phyloP scores from a whole-genome alignment of 2,888 invertebrate genomes.

The Iphiclides podalirius region DNA sequence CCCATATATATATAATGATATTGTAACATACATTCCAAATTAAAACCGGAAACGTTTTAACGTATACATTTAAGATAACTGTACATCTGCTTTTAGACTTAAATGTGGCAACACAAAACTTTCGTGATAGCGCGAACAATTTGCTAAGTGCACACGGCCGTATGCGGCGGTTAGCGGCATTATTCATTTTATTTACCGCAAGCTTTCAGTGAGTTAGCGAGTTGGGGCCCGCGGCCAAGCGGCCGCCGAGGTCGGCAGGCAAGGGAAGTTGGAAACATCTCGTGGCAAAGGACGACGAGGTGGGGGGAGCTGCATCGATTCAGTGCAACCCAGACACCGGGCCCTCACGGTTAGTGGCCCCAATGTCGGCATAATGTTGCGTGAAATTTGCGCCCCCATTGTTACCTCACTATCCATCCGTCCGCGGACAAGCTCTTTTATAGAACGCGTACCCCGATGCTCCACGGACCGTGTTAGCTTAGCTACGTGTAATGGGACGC shows the following conservation, averaged over 20 bases:
- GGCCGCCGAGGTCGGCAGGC: conserved; percentile 22
- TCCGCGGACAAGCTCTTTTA: conserved; percentile 45
- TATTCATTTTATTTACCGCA: conserved; percentile 27
- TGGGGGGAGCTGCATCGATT: conserved; percentile 68
- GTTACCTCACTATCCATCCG: conserved; percentile 57
- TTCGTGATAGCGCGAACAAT: conserved; percentile 23
- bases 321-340: conserved; percentile 50
- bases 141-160: conserved; percentile 22
- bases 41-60: conserved; percentile 1
- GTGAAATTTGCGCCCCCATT: conserved; percentile 71
- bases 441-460: conserved; percentile 49
- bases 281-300: conserved; percentile 37
- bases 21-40: no score
- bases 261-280: conserved; percentile 42
- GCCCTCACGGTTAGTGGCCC: conserved; percentile 38
- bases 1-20: no score
- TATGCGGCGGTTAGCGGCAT: conserved; percentile 16
- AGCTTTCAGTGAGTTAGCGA: conserved; percentile 27
- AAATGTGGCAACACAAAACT: conserved; percentile 13
- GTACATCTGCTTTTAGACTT: conserved; percentile 8
- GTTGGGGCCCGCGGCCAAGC: conserved; percentile 24
- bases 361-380: conserved; percentile 67
- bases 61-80: conserved; percentile 7
- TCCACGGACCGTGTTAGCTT: conserved; percentile 47
- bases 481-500: conserved; percentile 17